Evolutionary conservation across 2,888 invertebrate genomes (phyloP).

Genomic region (Kuschelorhynchus macadamiae): DNA sequence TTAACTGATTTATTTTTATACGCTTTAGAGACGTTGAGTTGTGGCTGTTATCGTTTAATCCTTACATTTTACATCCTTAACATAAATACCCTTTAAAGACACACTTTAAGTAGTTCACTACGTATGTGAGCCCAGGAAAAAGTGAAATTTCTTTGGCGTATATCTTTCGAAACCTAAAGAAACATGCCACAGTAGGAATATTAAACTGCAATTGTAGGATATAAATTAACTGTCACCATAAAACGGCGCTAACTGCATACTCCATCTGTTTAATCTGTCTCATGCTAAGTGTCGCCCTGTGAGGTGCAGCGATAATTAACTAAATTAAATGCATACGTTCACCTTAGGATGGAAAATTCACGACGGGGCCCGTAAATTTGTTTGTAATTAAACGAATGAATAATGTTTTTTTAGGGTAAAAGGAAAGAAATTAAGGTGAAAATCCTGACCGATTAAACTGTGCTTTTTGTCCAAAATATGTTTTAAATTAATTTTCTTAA

Average conservation of each 20-base stretch:
- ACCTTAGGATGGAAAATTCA: slow-evolving; percentile 16
- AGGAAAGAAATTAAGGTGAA: neutral
- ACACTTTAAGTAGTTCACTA: too few relatives aligned
- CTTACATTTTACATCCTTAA: too few relatives aligned
- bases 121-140: too few relatives aligned
- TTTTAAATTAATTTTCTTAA: too few relatives aligned
- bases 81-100: too few relatives aligned
- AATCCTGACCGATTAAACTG: neutral
- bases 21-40: too few relatives aligned
- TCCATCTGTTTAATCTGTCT: slow-evolving; percentile 35
- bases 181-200: neutral
- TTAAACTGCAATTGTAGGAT: slow-evolving; percentile 18
- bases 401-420: neutral
- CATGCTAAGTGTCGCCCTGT: slow-evolving; percentile 36
- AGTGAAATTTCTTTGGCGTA: too few relatives aligned
- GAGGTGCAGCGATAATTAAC: slow-evolving; percentile 31
- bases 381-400: neutral
- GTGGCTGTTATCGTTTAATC: too few relatives aligned
- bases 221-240: slow-evolving; percentile 31
- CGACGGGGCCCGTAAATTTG: neutral
- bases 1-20: too few relatives aligned
- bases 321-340: slow-evolving; percentile 5
- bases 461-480: too few relatives aligned
- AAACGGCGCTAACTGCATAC: slow-evolving; percentile 35
- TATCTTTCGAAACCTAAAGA: too few relatives aligned